Conservation (phyloP, 2,888 invertebrate species). For the Colostygia pectinataria region DNA sequence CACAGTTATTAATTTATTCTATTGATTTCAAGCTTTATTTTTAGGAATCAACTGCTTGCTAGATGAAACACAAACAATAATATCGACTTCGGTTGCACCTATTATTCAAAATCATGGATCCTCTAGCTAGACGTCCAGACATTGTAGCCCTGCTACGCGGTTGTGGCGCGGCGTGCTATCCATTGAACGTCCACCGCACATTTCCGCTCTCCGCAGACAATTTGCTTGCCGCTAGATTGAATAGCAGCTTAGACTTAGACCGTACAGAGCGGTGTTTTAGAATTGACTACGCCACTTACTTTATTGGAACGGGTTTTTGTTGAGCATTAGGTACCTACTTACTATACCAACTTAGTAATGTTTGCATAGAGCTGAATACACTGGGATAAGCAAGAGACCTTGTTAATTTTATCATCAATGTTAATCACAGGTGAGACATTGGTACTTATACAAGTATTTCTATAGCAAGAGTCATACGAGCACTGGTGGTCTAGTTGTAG, state of each 20-base stretch:
- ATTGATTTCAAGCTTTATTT: too few species aligned
- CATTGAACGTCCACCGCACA: conserved; percentile 46
- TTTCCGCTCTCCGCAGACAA: conserved; percentile 51
- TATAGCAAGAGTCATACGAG: too few species aligned
- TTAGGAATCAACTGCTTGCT: not conserved
- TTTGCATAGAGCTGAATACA: too few species aligned
- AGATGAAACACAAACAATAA: not conserved
- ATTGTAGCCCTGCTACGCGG: conserved; percentile 6
- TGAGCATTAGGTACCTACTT: conserved; percentile 5
- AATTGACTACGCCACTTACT: conserved; percentile 10
- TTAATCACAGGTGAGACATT: too few species aligned
- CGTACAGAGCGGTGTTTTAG: conserved; percentile 31
- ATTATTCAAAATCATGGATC: conserved; percentile 4
- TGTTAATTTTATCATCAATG: too few species aligned
- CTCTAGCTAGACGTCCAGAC: not conserved
- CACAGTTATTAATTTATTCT: too few species aligned
- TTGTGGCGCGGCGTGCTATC: conserved; percentile 20
- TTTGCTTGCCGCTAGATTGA: conserved; percentile 53
- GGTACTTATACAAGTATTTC: too few species aligned
- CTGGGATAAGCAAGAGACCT: too few species aligned
- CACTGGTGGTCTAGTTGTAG: too few species aligned
- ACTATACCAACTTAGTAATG: too few species aligned
- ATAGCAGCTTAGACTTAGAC: too few species aligned
- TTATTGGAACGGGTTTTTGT: conserved; percentile 16
- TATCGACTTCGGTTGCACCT: not conserved